Base-by-base conservation (phyloP, 2,888 invertebrate genomes). In the Aquatica leii region DNA sequence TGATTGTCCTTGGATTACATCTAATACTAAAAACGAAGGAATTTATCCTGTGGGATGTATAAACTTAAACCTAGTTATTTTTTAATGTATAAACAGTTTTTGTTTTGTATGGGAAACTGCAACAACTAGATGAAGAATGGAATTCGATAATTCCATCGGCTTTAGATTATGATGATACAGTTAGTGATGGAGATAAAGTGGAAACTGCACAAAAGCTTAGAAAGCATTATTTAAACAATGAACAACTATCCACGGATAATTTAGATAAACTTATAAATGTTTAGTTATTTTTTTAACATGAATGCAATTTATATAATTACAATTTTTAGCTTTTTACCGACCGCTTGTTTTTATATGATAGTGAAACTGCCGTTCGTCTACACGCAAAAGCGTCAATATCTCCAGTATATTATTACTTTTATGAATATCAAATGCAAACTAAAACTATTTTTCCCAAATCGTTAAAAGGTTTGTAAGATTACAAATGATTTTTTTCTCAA, bases 1-100 rank as follows among this genome's bases (percentile, higher is more conserved):
- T n/a, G 85, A 88, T 63, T 75, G 89, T 4, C 93, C 93, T 0
- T 89, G 91, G 84, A 83, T 92, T 53, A 83, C 86, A 0, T 86
- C 88, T 3, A 85, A 89, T 52, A 86, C 88, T 0, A 86, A 87
- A n/a, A 87, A 91, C 59, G 92, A 92, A 77, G 92, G 92, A 60
- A 82, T 90, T 12, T 89, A 88, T 72, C 90, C 90, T 17, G 88
- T 86, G 46, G 86, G 87, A 73, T 84, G 90, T 90, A 80, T 71
- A 75, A 71, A 48, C 48, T 6, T 14, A 35, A 9, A 0, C n/a
- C 20, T 41, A 18, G 18, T 59, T 37, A 51, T 43, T 8, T 50
- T 24, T 9, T 37, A 31, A 21, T 43, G 18, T 69, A n/a, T n/a
- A n/a, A n/a, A 56, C 56, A 74, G 74, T 73, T 69, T 67, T 73